Percentiles rank a stretch among this genome's conserved stretches.
Conservation (phyloP, 2,888 invertebrate species). For the Nebria brevicollis region DNA sequence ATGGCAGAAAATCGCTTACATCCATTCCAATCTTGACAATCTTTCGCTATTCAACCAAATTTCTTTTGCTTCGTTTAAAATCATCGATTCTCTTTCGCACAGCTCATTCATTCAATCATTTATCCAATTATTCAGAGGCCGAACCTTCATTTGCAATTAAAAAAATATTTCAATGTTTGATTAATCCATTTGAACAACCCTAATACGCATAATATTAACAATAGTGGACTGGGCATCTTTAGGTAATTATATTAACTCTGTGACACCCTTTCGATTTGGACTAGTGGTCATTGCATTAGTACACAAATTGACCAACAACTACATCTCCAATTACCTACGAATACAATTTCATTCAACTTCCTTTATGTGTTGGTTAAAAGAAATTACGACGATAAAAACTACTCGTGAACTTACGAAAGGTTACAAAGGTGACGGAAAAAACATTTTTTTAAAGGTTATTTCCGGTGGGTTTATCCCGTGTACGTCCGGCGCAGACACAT, state of each 20-base stretch:
- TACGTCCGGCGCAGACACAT: background rate
- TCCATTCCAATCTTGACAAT: too few relatives aligned
- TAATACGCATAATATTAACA: background rate
- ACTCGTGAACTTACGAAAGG: constrained; percentile 22
- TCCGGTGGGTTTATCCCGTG: constrained; percentile 31
- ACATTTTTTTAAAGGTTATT: constrained; percentile 41
- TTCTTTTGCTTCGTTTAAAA: too few relatives aligned
- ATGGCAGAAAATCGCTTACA: too few relatives aligned
- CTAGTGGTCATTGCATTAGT: constrained; percentile 14
- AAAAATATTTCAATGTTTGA: too few relatives aligned
- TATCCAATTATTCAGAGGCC: too few relatives aligned
- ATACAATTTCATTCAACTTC: background rate
- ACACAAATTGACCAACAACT: constrained; percentile 9
- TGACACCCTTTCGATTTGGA: background rate
- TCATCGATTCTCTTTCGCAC: too few relatives aligned
- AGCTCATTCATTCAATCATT: too few relatives aligned
- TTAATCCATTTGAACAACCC: too few relatives aligned
- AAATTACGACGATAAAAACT: background rate
- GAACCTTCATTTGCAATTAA: too few relatives aligned
- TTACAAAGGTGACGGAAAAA: constrained; percentile 45
- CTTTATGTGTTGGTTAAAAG: background rate
- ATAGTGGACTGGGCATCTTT: background rate
- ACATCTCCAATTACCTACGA: background rate
- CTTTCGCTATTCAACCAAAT: too few relatives aligned
- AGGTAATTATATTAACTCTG: background rate